Evolutionary conservation across 2,888 invertebrate genomes (phyloP).

Genomic region (Ennomos erosarius): DNA sequence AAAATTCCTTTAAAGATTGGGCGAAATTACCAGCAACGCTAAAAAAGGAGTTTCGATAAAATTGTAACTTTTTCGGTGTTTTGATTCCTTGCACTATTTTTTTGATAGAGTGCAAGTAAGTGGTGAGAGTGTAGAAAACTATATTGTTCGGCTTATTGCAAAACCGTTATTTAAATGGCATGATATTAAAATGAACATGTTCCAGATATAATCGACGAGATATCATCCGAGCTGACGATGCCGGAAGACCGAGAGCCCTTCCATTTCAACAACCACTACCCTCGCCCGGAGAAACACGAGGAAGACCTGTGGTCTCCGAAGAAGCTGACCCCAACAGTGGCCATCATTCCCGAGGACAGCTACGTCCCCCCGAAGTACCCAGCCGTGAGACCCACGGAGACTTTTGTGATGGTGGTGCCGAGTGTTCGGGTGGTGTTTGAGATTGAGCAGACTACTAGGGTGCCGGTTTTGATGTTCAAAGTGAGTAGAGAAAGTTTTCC

Average conservation of each 20-base stretch:
- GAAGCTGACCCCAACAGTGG: constrained; percentile 79
- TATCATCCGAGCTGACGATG: constrained; percentile 68
- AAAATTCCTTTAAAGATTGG: too few relatives aligned
- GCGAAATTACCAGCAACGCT: too few relatives aligned
- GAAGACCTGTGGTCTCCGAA: constrained; percentile 91
- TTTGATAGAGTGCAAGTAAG: too few relatives aligned
- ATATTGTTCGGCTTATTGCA: too few relatives aligned
- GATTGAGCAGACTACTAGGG: constrained; percentile 79
- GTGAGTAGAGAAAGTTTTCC: constrained; percentile 41
- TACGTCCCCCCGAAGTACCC: constrained; percentile 73
- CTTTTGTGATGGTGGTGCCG: constrained; percentile 80
- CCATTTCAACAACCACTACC: constrained; percentile 74
- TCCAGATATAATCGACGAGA: constrained; percentile 80
- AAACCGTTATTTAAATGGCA: too few relatives aligned
- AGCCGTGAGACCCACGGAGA: constrained; percentile 74
- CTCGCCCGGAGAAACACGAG: constrained; percentile 68
- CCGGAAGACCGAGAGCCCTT: constrained; percentile 81
- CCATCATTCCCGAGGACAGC: constrained; percentile 60
- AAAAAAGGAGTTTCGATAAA: too few relatives aligned
- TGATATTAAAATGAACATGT: too few relatives aligned
- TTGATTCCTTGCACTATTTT: too few relatives aligned
- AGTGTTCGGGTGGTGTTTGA: constrained; percentile 87
- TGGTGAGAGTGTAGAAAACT: too few relatives aligned
- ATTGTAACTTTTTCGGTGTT: too few relatives aligned
- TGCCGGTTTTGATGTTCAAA: constrained; percentile 72